A percentile compares a stretch with the other conserved stretches of the same genome.
Conservation (phyloP, 1,140 invertebrate species). For the Tetraneura akinire region DNA sequence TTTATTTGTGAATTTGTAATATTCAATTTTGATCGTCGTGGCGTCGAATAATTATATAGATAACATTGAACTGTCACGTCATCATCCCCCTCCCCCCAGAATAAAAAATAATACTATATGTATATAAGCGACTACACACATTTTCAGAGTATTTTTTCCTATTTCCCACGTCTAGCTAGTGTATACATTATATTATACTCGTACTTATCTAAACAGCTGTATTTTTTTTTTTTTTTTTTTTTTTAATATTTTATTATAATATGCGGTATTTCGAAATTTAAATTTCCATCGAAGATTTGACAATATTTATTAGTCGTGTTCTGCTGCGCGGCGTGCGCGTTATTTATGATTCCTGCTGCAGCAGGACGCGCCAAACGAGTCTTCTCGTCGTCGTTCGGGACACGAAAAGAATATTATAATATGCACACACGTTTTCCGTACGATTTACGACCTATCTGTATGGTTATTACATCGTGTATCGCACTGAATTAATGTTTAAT, state of each 20-base stretch:
- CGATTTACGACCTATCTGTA: constrained; percentile 5
- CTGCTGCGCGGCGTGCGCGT: not conserved
- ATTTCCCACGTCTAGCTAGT: not conserved
- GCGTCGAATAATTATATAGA: too few relatives aligned
- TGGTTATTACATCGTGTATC: not conserved
- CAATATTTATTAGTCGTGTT: constrained; percentile 17
- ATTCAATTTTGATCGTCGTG: too few relatives aligned
- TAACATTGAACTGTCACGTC: too few relatives aligned
- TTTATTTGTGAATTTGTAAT: too few relatives aligned
- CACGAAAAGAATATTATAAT: constrained; percentile 16
- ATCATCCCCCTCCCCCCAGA: too few relatives aligned
- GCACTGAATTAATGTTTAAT: constrained; percentile 23
- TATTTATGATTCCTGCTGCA: not conserved
- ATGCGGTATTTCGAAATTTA: not conserved
- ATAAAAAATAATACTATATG: too few relatives aligned
- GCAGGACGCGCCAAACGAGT: not conserved
- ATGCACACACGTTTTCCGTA: constrained; percentile 5
- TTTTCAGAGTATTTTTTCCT: not conserved
- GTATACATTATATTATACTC: not conserved
- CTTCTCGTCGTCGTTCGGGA: not conserved
- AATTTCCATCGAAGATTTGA: not conserved
- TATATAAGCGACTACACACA: too few relatives aligned
- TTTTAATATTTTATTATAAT: too few relatives aligned
- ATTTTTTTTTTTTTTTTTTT: too few relatives aligned
- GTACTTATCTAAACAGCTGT: too few relatives aligned